A percentile compares a stretch with the other conserved stretches of the same genome.
phyloP scores from a whole-genome alignment of 2,113 vertebrate genomes.

The Oreochromis aureus region DNA sequence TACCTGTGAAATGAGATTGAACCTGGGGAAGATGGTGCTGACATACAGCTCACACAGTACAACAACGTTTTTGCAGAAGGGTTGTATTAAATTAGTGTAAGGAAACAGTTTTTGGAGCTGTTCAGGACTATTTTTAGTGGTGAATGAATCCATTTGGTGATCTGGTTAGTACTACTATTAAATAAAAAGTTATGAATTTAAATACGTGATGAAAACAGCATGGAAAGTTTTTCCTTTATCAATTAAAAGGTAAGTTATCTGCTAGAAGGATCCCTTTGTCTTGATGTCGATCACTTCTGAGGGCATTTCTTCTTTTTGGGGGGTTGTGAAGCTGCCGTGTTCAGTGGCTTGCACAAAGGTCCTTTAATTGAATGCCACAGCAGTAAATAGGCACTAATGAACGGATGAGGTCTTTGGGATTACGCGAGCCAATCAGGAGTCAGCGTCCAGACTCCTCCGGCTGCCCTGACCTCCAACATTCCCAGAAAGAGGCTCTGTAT shows the following conservation, averaged over 20 bases:
- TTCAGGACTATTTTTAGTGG: background rate
- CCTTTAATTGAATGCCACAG: background rate
- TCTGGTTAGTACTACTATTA: background rate
- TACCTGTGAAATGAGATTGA: background rate
- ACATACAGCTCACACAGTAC: background rate
- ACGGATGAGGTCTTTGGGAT: conserved; percentile 2
- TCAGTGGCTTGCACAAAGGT: background rate
- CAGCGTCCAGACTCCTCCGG: conserved; percentile 59
- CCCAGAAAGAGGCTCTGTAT: conserved; percentile 79
- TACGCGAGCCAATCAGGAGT: conserved; percentile 27
- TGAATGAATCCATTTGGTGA: background rate
- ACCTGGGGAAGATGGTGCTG: background rate
- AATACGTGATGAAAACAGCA: background rate
- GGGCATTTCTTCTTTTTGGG: background rate
- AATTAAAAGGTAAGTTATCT: background rate
- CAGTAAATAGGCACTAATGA: conserved; percentile 14
- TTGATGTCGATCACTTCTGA: background rate
- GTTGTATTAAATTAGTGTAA: background rate
- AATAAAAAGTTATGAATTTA: background rate
- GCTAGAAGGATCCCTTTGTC: background rate
- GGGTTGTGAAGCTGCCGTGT: background rate
- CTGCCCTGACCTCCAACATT: conserved; percentile 81
- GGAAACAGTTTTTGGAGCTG: background rate
- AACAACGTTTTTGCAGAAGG: background rate
- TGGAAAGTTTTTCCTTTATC: background rate